Percentiles rank a stretch among this genome's conserved stretches.
phyloP scores from a whole-genome alignment of 1,140 invertebrate species.

The Arctopsyche grandis region DNA sequence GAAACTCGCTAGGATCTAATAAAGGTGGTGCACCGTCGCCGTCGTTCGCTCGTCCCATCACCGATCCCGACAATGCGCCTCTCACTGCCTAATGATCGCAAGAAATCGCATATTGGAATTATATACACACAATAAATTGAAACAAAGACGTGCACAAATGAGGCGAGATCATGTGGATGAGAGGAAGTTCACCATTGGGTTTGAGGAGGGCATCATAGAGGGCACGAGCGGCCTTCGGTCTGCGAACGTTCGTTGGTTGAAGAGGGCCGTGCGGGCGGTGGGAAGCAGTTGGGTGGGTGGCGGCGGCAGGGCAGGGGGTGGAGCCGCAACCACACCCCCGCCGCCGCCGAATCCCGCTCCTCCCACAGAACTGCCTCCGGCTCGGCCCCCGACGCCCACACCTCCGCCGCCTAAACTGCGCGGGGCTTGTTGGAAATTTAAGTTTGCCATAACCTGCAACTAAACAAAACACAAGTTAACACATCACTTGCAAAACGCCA shows the following conservation, averaged over 20 bases:
- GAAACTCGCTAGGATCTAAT: constrained; percentile 90
- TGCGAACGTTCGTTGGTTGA: constrained; percentile 79
- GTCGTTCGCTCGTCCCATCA: constrained; percentile 63
- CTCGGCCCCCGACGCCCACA: constrained; percentile 68
- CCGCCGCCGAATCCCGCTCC: constrained; percentile 66
- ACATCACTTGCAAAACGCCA: too few relatives aligned
- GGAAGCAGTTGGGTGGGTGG: constrained; percentile 64
- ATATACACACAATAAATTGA: background rate
- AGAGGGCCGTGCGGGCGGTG: constrained; percentile 70
- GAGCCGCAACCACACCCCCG: constrained; percentile 60
- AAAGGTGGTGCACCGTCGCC: constrained; percentile 83
- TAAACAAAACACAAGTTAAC: background rate
- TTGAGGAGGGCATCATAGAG: constrained; percentile 69
- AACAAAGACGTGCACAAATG: background rate
- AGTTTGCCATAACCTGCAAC: constrained; percentile 79
- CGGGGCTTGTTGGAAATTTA: constrained; percentile 84
- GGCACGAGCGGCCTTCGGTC: constrained; percentile 79
- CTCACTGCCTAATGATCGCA: constrained; percentile 33
- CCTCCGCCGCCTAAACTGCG: constrained; percentile 78
- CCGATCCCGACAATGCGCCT: constrained; percentile 58
- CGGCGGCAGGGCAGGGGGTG: constrained; percentile 62
- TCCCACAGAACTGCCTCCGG: constrained; percentile 69
- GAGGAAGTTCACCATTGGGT: constrained; percentile 66
- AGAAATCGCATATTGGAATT: background rate
- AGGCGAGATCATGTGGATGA: background rate